Conservation (phyloP, 2,113 vertebrate genomes). For the Pluvianellus socialis region DNA sequence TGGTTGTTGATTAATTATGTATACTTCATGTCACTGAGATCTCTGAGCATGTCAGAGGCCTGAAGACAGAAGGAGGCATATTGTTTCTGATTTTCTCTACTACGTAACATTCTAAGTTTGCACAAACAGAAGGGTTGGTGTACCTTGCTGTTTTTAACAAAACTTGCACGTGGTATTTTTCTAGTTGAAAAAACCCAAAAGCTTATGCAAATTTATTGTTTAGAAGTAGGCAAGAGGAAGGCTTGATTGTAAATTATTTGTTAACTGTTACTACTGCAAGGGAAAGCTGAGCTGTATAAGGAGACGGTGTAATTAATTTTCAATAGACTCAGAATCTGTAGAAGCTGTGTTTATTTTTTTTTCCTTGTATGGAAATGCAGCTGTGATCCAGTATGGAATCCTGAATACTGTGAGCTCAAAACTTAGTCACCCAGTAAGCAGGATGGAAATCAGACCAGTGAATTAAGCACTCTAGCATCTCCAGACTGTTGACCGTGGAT, state of each 20-base stretch:
- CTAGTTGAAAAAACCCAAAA: neutral
- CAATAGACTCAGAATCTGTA: neutral
- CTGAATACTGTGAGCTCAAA: neutral
- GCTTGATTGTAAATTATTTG: neutral
- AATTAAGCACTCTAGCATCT: neutral
- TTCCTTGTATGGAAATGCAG: neutral
- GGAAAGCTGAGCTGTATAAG: neutral
- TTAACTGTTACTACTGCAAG: neutral
- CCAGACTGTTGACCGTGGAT: neutral
- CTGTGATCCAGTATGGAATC: neutral
- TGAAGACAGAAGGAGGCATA: neutral
- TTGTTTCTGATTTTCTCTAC: slow-evolving; percentile 37
- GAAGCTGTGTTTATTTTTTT: neutral
- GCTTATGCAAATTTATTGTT: neutral
- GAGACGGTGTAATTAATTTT: neutral
- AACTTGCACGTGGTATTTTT: neutral
- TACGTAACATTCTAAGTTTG: neutral
- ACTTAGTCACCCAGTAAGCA: neutral
- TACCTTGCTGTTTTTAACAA: neutral
- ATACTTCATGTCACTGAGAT: slow-evolving; percentile 30
- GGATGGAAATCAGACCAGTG: neutral
- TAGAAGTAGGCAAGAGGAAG: neutral
- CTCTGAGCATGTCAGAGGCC: slow-evolving; percentile 26
- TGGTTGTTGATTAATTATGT: slow-evolving; percentile 65
- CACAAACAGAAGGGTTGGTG: neutral